A percentile compares a stretch with the other conserved stretches of the same genome.
phyloP scores from a whole-genome alignment of 2,888 invertebrate genomes.

The Drosophila setosimentum region DNA sequence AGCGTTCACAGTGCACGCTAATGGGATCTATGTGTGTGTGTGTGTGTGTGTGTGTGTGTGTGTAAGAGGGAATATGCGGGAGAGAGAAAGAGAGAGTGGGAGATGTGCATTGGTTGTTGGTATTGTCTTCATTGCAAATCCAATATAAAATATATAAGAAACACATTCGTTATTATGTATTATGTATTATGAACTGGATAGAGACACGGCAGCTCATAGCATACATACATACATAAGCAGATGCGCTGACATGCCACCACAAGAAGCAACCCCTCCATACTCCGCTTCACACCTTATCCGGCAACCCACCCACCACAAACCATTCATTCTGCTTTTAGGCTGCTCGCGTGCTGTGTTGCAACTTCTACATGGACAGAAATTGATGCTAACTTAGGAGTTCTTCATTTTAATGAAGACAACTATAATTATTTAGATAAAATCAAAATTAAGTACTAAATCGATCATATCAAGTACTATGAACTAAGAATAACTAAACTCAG shows the following conservation, averaged over 20 bases:
- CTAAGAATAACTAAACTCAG: neutral
- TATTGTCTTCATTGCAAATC: conserved; percentile 50
- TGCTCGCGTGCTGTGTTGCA: neutral
- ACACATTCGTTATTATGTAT: conserved; percentile 32
- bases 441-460: neutral
- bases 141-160: conserved; percentile 32
- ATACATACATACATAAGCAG: conserved; percentile 35
- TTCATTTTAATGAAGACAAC: neutral
- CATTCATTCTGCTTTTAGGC: neutral
- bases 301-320: neutral
- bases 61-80: neutral
- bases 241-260: conserved; percentile 8
- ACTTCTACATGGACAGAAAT: neutral
- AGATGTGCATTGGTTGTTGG: conserved; percentile 43
- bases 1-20: conserved; percentile 49
- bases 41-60: neutral
- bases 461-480: neutral
- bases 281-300: neutral
- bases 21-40: conserved; percentile 38
- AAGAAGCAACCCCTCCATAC: neutral
- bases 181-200: conserved; percentile 30
- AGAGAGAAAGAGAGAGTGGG: neutral
- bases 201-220: conserved; percentile 27
- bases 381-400: neutral
- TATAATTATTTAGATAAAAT: neutral